phyloP scores from a whole-genome alignment of 2,888 invertebrate genomes.

The Phaedon cochleariae region DNA sequence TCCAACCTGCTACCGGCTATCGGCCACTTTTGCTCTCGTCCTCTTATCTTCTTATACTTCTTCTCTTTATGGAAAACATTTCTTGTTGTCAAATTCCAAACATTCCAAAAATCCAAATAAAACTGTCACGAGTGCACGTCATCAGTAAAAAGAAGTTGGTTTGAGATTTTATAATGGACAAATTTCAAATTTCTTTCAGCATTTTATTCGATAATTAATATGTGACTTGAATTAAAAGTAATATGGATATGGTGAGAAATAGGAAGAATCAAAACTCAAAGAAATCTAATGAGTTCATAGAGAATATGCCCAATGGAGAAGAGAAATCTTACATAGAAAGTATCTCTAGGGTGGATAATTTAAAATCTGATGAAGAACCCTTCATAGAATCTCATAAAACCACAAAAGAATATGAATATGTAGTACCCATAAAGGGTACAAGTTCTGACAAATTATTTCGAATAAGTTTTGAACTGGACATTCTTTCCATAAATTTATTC shows the following conservation, averaged over 20 bases:
- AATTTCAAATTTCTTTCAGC: too few species aligned
- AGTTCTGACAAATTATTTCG: conserved; percentile 56
- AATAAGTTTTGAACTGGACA: conserved; percentile 76
- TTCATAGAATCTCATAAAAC: not conserved
- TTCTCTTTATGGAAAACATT: too few species aligned
- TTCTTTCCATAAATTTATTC: conserved; percentile 77
- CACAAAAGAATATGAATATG: not conserved
- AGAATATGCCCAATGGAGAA: not conserved
- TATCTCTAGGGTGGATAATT: not conserved
- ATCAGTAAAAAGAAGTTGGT: too few species aligned
- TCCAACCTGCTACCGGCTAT: too few species aligned
- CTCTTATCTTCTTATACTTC: too few species aligned
- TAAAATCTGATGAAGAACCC: not conserved
- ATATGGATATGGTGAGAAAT: not conserved
- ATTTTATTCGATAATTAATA: too few species aligned
- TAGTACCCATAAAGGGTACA: not conserved
- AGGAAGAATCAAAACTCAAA: not conserved
- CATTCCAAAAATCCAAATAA: too few species aligned
- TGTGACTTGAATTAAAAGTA: conserved; percentile 11
- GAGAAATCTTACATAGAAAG: not conserved
- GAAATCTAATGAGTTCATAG: not conserved
- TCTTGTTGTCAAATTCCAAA: too few species aligned
- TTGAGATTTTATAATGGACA: not conserved
- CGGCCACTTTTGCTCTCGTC: too few species aligned
- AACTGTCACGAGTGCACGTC: too few species aligned